phyloP scores from a whole-genome alignment of 2,888 invertebrate species.

The Standfussiana lucernea region DNA sequence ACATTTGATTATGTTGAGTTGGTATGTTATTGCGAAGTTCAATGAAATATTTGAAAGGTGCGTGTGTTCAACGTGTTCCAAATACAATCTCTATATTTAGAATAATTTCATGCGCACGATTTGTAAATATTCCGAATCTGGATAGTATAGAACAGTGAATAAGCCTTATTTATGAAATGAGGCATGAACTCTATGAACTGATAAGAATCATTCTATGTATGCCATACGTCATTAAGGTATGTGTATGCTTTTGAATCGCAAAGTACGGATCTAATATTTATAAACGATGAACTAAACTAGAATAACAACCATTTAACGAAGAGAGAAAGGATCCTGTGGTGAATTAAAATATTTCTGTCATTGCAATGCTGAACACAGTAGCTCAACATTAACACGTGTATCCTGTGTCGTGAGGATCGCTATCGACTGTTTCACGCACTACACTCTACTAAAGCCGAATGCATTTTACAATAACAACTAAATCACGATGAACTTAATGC shows the following conservation, averaged over 20 bases:
- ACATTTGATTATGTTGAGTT: constrained; percentile 29
- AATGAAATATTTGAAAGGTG: constrained; percentile 56
- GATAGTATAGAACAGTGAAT: neutral
- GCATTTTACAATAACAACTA: constrained; percentile 53
- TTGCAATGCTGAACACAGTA: constrained; percentile 63
- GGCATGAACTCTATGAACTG: constrained; percentile 18
- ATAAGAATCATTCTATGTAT: neutral
- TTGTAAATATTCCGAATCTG: constrained; percentile 14
- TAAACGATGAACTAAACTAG: constrained; percentile 24
- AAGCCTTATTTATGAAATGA: neutral
- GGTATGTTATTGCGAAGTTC: constrained; percentile 45
- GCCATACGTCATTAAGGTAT: neutral
- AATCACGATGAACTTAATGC: constrained; percentile 70
- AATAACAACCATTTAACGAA: constrained; percentile 43
- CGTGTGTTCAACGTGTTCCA: constrained; percentile 26
- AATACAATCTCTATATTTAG: constrained; percentile 42
- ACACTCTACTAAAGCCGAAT: constrained; percentile 55
- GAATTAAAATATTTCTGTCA: constrained; percentile 62
- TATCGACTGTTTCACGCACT: constrained; percentile 50
- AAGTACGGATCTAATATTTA: constrained; percentile 3
- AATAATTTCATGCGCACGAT: constrained; percentile 15
- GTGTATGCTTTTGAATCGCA: neutral
- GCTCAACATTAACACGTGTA: constrained; percentile 68
- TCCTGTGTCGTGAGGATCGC: constrained; percentile 67
- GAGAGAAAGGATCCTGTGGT: constrained; percentile 58